phyloP scores from a whole-genome alignment of 1,140 invertebrate species.

The Leptinotarsa defecta region DNA sequence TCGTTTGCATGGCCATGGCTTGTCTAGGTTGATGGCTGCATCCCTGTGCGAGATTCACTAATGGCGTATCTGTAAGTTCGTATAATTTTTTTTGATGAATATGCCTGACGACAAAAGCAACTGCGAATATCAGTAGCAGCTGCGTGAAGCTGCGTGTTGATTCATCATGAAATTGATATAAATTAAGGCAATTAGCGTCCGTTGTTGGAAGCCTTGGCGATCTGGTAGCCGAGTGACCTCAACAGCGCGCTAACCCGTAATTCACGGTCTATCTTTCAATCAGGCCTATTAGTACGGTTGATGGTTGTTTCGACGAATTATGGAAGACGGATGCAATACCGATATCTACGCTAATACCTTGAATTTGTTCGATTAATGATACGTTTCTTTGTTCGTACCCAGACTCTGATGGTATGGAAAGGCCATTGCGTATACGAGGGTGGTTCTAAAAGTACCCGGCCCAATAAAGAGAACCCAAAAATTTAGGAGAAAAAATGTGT shows the following conservation, averaged over 20 bases:
- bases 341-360: too few relatives aligned
- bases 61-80: too few relatives aligned
- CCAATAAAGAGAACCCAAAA: too few relatives aligned
- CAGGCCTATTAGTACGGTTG: conserved; percentile 1
- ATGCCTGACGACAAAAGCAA: too few relatives aligned
- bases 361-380: too few relatives aligned
- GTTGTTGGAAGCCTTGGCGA: neutral
- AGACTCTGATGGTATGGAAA: too few relatives aligned
- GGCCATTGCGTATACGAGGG: too few relatives aligned
- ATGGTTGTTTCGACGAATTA: neutral
- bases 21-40: neutral
- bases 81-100: too few relatives aligned
- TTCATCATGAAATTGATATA: neutral
- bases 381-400: too few relatives aligned
- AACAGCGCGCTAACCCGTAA: neutral
- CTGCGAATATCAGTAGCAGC: neutral
- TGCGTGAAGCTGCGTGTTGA: neutral
- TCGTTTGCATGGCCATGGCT: neutral
- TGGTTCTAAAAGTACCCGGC: too few relatives aligned
- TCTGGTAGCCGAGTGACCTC: conserved; percentile 1
- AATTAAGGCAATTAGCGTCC: neutral
- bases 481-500: too few relatives aligned
- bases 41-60: neutral
- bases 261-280: conserved; percentile 6
- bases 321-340: neutral